A percentile compares a stretch with the other conserved stretches of the same genome.
Conservation (phyloP, 2,113 vertebrate species). For the Crotalus helleri region DNA sequence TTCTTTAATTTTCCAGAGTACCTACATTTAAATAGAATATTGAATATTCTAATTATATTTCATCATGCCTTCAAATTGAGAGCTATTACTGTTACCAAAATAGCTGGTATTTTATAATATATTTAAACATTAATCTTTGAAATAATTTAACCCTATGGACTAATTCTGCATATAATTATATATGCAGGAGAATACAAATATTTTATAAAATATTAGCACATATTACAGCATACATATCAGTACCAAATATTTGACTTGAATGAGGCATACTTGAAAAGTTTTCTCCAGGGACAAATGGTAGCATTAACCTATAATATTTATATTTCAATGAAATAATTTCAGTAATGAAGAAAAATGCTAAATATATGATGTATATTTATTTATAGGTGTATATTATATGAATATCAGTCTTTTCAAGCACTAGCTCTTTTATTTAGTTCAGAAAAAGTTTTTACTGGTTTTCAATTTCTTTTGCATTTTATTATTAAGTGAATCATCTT, state of each 20-base stretch:
- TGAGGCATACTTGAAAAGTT: neutral
- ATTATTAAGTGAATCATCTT: slow-evolving; percentile 29
- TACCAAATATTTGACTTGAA: neutral
- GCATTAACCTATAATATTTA: neutral
- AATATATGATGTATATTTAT: slow-evolving; percentile 32
- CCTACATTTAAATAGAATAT: neutral
- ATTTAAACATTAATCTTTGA: neutral
- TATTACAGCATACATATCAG: neutral
- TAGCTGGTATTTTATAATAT: neutral
- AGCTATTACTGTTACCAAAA: neutral
- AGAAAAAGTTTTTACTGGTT: slow-evolving; percentile 16
- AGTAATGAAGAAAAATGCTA: slow-evolving; percentile 27
- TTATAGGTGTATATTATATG: slow-evolving; percentile 50
- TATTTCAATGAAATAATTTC: neutral
- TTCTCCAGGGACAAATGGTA: neutral
- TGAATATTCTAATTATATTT: neutral
- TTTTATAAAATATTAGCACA: neutral
- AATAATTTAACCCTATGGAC: neutral
- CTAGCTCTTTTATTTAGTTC: slow-evolving; percentile 20
- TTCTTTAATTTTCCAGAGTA: neutral
- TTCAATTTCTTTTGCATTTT: slow-evolving; percentile 36
- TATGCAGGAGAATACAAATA: neutral
- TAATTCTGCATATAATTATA: neutral
- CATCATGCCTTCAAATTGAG: neutral
- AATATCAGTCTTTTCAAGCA: slow-evolving; percentile 56